Base-by-base conservation (phyloP, 2,113 vertebrate genomes). In the Ciconia boyciana region DNA sequence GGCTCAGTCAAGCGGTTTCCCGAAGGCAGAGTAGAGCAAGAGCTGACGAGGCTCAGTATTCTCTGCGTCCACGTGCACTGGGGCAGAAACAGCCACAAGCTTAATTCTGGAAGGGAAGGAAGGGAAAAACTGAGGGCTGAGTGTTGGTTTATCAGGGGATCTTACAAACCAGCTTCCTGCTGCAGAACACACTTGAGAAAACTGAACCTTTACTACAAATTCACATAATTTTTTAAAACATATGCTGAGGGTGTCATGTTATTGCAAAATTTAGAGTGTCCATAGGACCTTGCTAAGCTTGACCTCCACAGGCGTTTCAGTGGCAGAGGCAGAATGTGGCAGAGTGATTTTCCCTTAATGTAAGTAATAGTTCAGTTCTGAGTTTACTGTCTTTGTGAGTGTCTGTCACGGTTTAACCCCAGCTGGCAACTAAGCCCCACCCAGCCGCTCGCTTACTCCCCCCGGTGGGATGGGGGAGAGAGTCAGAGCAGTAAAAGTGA, bases 211-310 rank as follows among this genome's bases (percentile, higher is more conserved):
- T 46, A 8, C 83, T 65, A 49, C 44, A 64, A 32, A 49, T 3
- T 75, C 72, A 31, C 8, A 3, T 4, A 1, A 3, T 11, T 31
- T 46, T 87, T 22, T 8, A 2, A 49, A 81, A 41, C 0, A 4
- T 29, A 16, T 2, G 0, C 8, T 4, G 5, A 28, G 64, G 3
- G 21, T 46, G 44, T 22, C 4, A 5, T 11, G 32, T 3, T 31
- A 32, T 11, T 62, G 51, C 61, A 13, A 9, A 46, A 9, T 3
- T 2, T 36, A 58, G 78, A 24, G 22, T 7, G 39, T 26, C 76
- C 51, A 0, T 2, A 11, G 64, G 57, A 78, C 52, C 26, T 60
- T 15, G 62, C 80, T 77, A 29, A 19, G 72, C 9, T 1, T 71
- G 60, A 36, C 48, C 8, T 60, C 13, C 26, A 4, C 64, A 16